Evolutionary conservation across 2,113 vertebrate genomes (phyloP), one percentile per base, ranked within the genome.

Genomic region (Panthera uncia): DNA sequence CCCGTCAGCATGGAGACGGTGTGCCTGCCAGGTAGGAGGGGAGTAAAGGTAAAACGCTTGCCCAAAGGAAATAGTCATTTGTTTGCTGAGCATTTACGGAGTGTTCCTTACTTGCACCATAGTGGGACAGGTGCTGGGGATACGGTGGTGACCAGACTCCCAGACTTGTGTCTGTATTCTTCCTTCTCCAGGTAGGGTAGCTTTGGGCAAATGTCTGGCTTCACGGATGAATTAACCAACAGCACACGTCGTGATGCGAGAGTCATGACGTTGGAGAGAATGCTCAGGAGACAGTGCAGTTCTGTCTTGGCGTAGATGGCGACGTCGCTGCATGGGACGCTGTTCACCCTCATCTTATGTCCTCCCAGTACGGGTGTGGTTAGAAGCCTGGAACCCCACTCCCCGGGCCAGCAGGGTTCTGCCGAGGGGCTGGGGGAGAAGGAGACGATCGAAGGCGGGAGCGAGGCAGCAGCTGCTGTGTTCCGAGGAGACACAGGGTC

Each of bases 321-420:
- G 23, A n/a, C 16, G 10, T 4, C 18, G 2, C 33, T 2, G 23
- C 18, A 1, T 2, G 21, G 41, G 41, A 12, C 0, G 1, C 0
- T 5, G 25, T 23, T 6, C 48, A 31, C 71, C 50, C 33, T 23
- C 11, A 23, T 4, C 33, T 73, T 25, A 18, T 7, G 48, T 12
- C 10, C 25, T 29, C 38, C 55, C 33, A 14, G 41, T 1, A 52
- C 13, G 29, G 11, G 14, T 0, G 5, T 3, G 50, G 8, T 31
- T 25, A 18, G n/a, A 55, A 55, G 48, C 41, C 85, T 21, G 48
- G n/a, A 29, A 19, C 29, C 2, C 41, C 18, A 16, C 15, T 10
- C 48, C 81, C 65, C 65, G 19, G 6, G 38, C 65, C 36, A 16
- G 71, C 16, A 3, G 65, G 27, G 45, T 3, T 48, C 63, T 45